These are phyloP conservation scores for Ceratina australensis DNA, from an alignment of 1,140 invertebrate genomes.

Conservation along the genomic window DNA sequence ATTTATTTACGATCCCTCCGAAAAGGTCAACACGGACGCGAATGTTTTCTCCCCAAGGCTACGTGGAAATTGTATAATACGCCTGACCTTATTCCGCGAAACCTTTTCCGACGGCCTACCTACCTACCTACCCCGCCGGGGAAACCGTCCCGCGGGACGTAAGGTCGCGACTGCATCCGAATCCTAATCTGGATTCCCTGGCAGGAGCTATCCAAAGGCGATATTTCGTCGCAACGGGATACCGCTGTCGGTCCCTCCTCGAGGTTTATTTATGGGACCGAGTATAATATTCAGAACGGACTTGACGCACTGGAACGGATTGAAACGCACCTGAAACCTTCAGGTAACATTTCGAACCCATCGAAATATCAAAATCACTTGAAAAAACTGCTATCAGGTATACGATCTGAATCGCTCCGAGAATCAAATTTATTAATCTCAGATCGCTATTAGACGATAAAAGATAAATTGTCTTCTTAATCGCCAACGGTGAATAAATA, in stretches of 20 bases:
- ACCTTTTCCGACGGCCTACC: conserved; percentile 45
- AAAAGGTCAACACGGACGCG: conserved; percentile 33
- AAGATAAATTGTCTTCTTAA: not conserved
- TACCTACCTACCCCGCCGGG: conserved; percentile 4
- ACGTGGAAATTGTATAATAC: conserved; percentile 60
- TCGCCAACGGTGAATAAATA: not conserved
- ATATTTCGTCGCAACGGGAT: conserved; percentile 70
- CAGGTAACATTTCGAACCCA: too few species aligned
- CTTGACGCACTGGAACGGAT: not conserved
- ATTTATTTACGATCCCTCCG: conserved; percentile 66
- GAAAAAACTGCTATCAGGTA: too few species aligned
- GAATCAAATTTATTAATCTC: too few species aligned
- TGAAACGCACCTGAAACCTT: not conserved
- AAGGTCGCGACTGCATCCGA: conserved; percentile 62
- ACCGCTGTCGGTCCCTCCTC: conserved; percentile 54
- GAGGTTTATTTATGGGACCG: conserved; percentile 66
- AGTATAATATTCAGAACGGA: conserved; percentile 61
- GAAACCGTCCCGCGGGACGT: conserved; percentile 23
- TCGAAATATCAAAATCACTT: too few species aligned
- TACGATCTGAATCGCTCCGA: too few species aligned
- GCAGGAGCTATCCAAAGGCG: conserved; percentile 58
- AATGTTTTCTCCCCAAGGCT: conserved; percentile 10
- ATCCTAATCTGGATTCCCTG: conserved; percentile 66
- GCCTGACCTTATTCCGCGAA: conserved; percentile 33
- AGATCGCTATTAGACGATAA: too few species aligned